Percentiles rank a stretch among this genome's conserved stretches.
phyloP scores from a whole-genome alignment of 2,797 vertebrate species.

The Amblyopsis hoosieri region DNA sequence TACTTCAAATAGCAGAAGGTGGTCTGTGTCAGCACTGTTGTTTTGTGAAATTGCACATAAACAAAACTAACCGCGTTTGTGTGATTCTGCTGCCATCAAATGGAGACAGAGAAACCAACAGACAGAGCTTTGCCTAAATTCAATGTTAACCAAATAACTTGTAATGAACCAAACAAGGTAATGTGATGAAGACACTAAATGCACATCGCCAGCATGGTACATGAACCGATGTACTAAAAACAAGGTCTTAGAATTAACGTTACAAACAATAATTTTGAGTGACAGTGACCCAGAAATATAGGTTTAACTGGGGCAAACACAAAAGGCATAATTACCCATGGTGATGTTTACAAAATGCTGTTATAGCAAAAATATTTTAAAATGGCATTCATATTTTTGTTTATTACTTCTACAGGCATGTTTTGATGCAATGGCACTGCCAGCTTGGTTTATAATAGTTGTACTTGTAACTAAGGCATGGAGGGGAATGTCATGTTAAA shows the following conservation, averaged over 20 bases:
- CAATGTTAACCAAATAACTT: neutral
- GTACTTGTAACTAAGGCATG: neutral
- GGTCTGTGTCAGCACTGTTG: no score
- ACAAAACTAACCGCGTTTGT: slow-evolving; percentile 12
- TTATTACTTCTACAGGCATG: neutral
- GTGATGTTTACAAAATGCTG: neutral
- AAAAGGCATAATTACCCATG: neutral
- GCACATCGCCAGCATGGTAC: neutral
- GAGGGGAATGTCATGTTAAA: neutral
- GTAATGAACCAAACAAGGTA: neutral
- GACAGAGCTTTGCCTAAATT: neutral
- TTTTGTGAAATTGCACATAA: neutral
- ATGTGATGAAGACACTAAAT: neutral
- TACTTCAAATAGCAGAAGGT: no score
- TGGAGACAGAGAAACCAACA: slow-evolving; percentile 43
- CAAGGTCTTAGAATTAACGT: neutral
- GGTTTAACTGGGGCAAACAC: neutral
- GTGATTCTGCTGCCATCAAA: slow-evolving; percentile 70
- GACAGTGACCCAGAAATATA: neutral
- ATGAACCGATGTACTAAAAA: neutral
- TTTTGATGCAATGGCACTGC: neutral
- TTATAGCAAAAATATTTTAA: neutral
- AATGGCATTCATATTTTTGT: neutral
- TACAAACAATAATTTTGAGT: neutral
- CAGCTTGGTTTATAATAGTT: neutral